Evolutionary conservation across 35 echinoderm and acorn worm species (phyloP).

Genomic region (Apostichopus californicus): DNA sequence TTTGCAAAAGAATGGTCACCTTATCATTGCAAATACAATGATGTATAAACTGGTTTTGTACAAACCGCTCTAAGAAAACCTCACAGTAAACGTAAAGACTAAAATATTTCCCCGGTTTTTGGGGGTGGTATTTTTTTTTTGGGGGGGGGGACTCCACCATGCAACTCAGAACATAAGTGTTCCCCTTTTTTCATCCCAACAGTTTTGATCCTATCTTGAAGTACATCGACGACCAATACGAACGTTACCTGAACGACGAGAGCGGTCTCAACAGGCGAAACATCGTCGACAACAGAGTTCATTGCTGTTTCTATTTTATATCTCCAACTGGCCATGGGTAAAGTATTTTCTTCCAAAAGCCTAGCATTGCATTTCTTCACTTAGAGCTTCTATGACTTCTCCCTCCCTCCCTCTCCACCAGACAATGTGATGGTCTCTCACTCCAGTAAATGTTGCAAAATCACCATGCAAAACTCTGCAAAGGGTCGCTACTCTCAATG

Average conservation of each 20-base stretch:
- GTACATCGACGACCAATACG: conserved; percentile 92
- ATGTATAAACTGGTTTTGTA: too few species aligned
- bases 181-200: conserved; percentile 9
- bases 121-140: too few species aligned
- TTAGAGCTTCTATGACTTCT: too few species aligned
- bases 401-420: too few species aligned
- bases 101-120: not conserved
- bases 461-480: too few species aligned
- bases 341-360: not conserved
- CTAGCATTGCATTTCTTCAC: not conserved
- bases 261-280: conserved; percentile 90
- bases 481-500: too few species aligned
- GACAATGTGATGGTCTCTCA: too few species aligned
- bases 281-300: conserved; percentile 90
- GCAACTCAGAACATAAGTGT: too few species aligned
- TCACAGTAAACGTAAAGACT: not conserved
- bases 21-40: too few species aligned
- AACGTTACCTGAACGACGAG: conserved; percentile 89
- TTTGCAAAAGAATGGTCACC: too few species aligned
- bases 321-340: conserved; percentile 98
- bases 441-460: too few species aligned
- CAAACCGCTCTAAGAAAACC: not conserved
- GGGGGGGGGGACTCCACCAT: too few species aligned
- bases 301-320: conserved; percentile 98
- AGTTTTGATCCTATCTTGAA: conserved; percentile 88